Conservation (phyloP, 2,797 vertebrate species). For the Melanotaenia maccullochi region DNA sequence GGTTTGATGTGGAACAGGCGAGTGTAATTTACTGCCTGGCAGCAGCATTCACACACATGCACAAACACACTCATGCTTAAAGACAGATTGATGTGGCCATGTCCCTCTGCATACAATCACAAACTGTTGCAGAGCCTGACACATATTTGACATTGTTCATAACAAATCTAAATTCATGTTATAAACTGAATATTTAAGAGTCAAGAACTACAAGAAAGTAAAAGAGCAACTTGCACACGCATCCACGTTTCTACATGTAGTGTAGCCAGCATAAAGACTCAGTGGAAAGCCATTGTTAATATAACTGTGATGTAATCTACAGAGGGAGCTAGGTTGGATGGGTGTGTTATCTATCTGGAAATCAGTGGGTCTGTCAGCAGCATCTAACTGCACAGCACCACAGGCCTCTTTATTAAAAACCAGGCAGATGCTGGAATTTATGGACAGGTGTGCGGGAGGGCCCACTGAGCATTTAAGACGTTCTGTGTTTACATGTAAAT, state of each 20-base stretch:
- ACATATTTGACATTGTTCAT: slow-evolving; percentile 10
- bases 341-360: slow-evolving; percentile 67
- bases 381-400: slow-evolving; percentile 65
- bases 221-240: slow-evolving; percentile 2
- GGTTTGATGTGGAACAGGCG: slow-evolving; percentile 40
- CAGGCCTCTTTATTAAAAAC: slow-evolving; percentile 73
- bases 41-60: slow-evolving; percentile 25
- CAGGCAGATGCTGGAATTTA: slow-evolving; percentile 59
- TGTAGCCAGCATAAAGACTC: slow-evolving; percentile 42
- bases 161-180: slow-evolving; percentile 1
- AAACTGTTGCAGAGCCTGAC: not conserved
- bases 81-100: slow-evolving; percentile 31
- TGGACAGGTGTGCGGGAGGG: slow-evolving; percentile 62
- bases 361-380: slow-evolving; percentile 74
- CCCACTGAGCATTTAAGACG: slow-evolving; percentile 21
- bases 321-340: slow-evolving; percentile 54
- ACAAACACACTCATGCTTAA: slow-evolving; percentile 8
- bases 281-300: slow-evolving; percentile 63
- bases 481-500: slow-evolving; percentile 29
- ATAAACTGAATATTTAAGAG: not conserved
- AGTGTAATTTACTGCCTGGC: slow-evolving; percentile 49
- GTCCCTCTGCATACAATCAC: slow-evolving; percentile 31
- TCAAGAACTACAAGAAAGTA: not conserved
- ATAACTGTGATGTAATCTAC: slow-evolving; percentile 68
- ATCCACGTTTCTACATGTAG: slow-evolving; percentile 24